Percentiles rank a stretch among this genome's conserved stretches.
These are phyloP conservation scores for Amiota minor DNA, from an alignment of 2,888 invertebrate genomes.

Conservation along the genomic window DNA sequence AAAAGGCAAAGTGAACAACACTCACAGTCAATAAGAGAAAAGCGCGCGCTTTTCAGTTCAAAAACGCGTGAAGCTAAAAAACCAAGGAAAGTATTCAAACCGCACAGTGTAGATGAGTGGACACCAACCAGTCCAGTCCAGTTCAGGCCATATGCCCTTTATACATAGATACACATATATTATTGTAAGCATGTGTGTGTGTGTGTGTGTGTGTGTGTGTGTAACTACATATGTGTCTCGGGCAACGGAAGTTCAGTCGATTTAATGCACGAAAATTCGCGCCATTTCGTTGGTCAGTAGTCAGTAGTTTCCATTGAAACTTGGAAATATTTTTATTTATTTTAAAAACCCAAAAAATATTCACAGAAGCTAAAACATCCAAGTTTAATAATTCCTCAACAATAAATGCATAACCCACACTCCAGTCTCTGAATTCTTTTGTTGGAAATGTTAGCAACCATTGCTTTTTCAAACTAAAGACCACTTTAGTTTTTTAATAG, in stretches of 20 bases:
- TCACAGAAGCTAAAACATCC: background rate
- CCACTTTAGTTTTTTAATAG: too few species aligned
- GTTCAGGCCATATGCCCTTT: background rate
- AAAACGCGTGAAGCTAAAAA: slow-evolving; percentile 14
- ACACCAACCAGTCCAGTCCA: background rate
- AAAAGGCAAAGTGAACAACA: slow-evolving; percentile 43
- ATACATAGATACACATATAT: slow-evolving; percentile 17
- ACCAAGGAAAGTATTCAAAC: background rate
- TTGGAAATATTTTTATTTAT: slow-evolving; percentile 12
- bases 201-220: slow-evolving; percentile 33
- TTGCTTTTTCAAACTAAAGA: too few species aligned
- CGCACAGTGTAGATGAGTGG: slow-evolving; percentile 12
- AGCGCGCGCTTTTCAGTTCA: slow-evolving; percentile 6
- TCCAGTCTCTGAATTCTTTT: background rate
- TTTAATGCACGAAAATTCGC: slow-evolving; percentile 67
- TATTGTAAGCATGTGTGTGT: slow-evolving; percentile 20
- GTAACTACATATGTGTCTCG: slow-evolving; percentile 35
- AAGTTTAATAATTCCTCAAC: too few species aligned
- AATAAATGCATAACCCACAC: background rate
- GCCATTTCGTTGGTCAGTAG: slow-evolving; percentile 56
- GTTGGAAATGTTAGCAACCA: too few species aligned
- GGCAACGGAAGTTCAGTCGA: slow-evolving; percentile 69
- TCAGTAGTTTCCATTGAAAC: slow-evolving; percentile 34
- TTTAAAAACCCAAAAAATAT: background rate
- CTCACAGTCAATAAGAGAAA: slow-evolving; percentile 24